A percentile compares a stretch with the other conserved stretches of the same genome.
Conservation (phyloP, 2,797 vertebrate genomes). For the Anguilla pacifica region DNA sequence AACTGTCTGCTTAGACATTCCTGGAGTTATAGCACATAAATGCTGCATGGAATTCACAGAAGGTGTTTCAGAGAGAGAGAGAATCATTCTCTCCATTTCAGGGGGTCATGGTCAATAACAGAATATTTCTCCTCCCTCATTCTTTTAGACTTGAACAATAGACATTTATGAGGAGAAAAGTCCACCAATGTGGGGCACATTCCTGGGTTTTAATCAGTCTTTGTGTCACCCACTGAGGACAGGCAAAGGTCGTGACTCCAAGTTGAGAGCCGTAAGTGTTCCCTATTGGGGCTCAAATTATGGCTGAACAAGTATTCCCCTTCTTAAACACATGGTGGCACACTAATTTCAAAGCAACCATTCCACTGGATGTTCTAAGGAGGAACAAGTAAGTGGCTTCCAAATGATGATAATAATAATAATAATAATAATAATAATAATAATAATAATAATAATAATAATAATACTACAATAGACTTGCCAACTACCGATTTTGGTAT, state of each 20-base stretch:
- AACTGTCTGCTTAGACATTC: neutral
- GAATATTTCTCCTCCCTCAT: neutral
- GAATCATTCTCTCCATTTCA: conserved; percentile 12
- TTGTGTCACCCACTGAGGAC: conserved; percentile 18
- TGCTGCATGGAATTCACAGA: neutral
- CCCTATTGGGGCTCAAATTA: conserved; percentile 8
- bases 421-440: too few species aligned
- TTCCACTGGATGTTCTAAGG: neutral
- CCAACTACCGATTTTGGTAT: too few species aligned
- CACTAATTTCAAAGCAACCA: neutral
- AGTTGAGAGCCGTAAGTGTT: conserved; percentile 22
- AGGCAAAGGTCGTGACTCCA: conserved; percentile 26
- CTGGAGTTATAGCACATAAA: neutral
- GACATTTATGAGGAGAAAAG: conserved; percentile 11
- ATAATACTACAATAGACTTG: too few species aligned
- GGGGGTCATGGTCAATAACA: neutral
- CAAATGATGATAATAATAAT: neutral
- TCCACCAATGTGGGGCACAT: conserved; percentile 15
- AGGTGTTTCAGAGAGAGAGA: neutral
- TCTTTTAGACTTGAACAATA: conserved; percentile 13
- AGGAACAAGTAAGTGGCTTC: neutral
- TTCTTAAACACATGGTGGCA: neutral
- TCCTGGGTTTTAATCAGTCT: conserved; percentile 33
- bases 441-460: too few species aligned
- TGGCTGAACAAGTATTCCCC: neutral